These are phyloP conservation scores for Centropus bengalensis DNA, from an alignment of 2,113 vertebrate genomes.

Conservation along the genomic window DNA sequence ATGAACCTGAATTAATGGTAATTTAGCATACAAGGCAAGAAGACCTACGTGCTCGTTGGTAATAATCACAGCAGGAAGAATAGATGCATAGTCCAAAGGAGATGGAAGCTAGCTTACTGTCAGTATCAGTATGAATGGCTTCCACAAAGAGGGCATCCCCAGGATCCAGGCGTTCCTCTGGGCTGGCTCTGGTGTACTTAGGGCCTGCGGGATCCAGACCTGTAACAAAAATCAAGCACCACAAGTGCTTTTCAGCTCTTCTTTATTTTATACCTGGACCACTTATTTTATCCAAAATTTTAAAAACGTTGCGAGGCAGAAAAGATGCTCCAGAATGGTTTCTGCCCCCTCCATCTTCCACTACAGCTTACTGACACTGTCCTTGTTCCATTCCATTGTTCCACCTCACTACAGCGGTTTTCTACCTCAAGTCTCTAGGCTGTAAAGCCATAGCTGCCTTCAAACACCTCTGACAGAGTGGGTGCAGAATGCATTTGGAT, in stretches of 20 bases:
- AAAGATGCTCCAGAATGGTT: neutral
- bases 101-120: conserved; percentile 82
- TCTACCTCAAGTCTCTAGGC: neutral
- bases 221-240: conserved; percentile 46
- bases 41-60: neutral
- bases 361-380: neutral
- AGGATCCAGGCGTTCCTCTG: conserved; percentile 87
- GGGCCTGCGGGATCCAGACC: conserved; percentile 93
- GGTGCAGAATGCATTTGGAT: neutral
- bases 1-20: neutral
- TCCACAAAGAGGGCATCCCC: conserved; percentile 93
- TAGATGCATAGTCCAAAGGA: neutral
- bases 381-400: neutral
- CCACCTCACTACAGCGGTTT: neutral
- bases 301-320: neutral
- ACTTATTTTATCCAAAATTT: neutral
- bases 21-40: neutral
- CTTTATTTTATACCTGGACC: neutral
- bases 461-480: neutral
- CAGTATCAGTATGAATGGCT: conserved; percentile 92
- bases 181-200: conserved; percentile 86
- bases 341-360: fast-evolving
- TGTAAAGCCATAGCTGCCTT: neutral
- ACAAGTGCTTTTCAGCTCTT: neutral
- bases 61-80: neutral